phyloP scores from a whole-genome alignment of 1,140 invertebrate genomes.

The Venustaconcha ellipsiformis region DNA sequence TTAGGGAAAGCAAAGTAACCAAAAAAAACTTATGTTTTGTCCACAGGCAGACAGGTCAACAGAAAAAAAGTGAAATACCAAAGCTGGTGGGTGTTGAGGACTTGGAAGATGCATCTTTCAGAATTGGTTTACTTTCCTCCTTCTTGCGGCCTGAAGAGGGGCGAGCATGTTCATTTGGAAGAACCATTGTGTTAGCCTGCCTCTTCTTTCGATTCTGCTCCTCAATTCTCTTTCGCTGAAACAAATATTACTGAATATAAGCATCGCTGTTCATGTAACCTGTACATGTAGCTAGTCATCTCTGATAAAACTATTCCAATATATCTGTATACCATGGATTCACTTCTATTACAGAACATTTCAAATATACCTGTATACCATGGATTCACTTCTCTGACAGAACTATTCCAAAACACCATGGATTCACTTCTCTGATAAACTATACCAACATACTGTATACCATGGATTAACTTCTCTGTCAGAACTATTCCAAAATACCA shows the following conservation, averaged over 20 bases:
- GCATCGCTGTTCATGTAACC: background rate
- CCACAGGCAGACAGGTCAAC: background rate
- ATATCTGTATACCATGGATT: no score
- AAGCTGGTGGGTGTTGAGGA: slow-evolving; percentile 15
- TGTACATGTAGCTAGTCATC: no score
- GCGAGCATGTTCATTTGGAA: slow-evolving; percentile 22
- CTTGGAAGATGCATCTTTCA: slow-evolving; percentile 11
- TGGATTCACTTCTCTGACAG: no score
- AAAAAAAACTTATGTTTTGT: background rate
- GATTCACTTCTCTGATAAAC: no score
- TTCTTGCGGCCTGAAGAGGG: slow-evolving; percentile 27
- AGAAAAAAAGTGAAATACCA: background rate
- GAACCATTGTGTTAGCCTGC: slow-evolving; percentile 19
- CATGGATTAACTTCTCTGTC: no score
- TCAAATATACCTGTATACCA: no score
- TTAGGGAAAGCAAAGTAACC: background rate
- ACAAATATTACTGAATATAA: background rate
- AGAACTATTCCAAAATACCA: no score
- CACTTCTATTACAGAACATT: no score
- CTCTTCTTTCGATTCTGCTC: slow-evolving; percentile 16
- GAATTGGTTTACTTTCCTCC: slow-evolving; percentile 20
- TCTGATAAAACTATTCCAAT: no score
- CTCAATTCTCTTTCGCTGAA: slow-evolving; percentile 20
- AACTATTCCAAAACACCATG: no score
- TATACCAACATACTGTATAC: no score